phyloP scores from a whole-genome alignment of 1,140 invertebrate genomes.

The Schlechtendalia chinensis region DNA sequence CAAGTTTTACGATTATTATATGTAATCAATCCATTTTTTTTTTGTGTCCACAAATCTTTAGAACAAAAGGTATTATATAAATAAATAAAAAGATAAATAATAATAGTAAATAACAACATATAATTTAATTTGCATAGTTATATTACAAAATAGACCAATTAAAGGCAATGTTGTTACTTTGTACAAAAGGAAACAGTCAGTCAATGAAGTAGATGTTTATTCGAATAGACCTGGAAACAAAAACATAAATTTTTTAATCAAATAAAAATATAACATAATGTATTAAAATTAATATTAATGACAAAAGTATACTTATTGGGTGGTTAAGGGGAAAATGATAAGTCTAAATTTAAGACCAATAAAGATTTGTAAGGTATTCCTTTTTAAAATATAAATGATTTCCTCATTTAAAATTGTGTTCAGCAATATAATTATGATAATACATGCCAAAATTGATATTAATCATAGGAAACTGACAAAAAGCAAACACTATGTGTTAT shows the following conservation, averaged over 20 bases:
- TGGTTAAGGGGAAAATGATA: no score
- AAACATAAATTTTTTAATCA: background rate
- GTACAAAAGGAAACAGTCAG: background rate
- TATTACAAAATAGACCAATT: background rate
- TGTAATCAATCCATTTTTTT: no score
- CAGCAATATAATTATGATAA: background rate
- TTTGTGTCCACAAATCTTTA: no score
- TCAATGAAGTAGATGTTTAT: conserved; percentile 30
- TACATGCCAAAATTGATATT: conserved; percentile 23
- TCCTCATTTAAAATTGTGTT: background rate
- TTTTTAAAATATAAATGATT: background rate
- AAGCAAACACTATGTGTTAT: no score
- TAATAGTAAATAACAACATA: conserved; percentile 22
- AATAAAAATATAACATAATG: background rate
- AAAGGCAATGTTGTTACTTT: conserved; percentile 16
- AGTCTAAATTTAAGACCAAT: no score
- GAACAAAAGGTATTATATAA: no score
- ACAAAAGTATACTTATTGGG: no score
- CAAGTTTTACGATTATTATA: no score
- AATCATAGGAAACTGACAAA: conserved; percentile 27
- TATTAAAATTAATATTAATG: no score
- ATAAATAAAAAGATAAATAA: background rate
- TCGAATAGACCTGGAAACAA: conserved; percentile 50
- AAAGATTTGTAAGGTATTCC: no score
- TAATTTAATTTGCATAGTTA: conserved; percentile 4